Base-by-base conservation (phyloP, 2,797 vertebrate genomes). In the Centropyge bicolor region DNA sequence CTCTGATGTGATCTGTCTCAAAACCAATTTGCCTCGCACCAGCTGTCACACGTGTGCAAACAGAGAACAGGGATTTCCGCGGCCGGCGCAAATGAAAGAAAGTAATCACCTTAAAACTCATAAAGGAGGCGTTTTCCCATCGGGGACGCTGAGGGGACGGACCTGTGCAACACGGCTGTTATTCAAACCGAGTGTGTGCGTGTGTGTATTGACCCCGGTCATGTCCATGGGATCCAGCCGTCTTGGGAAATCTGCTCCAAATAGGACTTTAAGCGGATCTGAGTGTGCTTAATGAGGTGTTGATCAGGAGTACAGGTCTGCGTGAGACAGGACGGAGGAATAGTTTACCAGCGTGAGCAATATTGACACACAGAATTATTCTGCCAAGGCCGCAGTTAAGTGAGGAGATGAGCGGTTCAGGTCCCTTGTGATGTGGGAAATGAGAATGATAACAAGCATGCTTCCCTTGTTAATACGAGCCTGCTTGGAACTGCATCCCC, bases 161-260 rank as follows among this genome's bases (percentile, higher is more conserved):
- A 68, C 74, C 66, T 52, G 48, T 52, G 68, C 46, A 54, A 65
- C 71, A 35, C 4, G 9, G 68, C 68, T 68, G 62, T 86, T 85
- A 84, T 76, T 89, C 74, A 82, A 62, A 63, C 74, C 57, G 59
- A 40, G 61, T 64, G 69, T 38, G 27, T 70, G 56, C n/a, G n/a
- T 70, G 57, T 64, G 57, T 62, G 72, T 85, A 68, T 77, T 82
- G 85, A 91, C 85, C 87, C 70, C 35, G 1, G 35, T 41, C 63
- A 36, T 63, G 51, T 85, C 77, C 80, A 78, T 20, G 73, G 80
- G 80, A 74, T 87, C 56, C 0, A 3, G 9, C 43, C 14, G 46
- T 77, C 91, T 82, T 82, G 91, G 93, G 93, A 94, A 95, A 95
- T 94, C 86, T 90, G 56, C 54, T 76, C 62, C 55, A 91, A 90